Base-by-base conservation (phyloP, 2,797 vertebrate genomes). In the Telmatherina bonti region DNA sequence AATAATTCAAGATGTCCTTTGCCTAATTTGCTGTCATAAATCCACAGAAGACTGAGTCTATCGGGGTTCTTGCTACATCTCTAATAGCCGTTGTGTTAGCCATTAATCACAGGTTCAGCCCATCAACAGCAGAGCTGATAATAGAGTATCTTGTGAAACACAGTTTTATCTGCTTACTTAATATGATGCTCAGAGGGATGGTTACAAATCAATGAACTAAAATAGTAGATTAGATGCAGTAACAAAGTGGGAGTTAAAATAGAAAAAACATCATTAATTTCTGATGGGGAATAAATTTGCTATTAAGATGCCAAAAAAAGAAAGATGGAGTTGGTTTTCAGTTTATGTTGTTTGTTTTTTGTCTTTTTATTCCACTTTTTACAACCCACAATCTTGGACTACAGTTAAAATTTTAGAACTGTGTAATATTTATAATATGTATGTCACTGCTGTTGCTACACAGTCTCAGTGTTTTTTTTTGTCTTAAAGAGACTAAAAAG, bases 11-110 rank as follows among this genome's bases (percentile, higher is more conserved):
- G 58, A 72, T 61, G 72, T 76, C 71, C 20, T 72, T 69, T 70
- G 30, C 62, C 60, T 65, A 72, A 76, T 83, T 81, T 80, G 54
- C 53, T 70, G 62, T 57, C 69, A 66, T 58, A 71, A 75, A 68
- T 73, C 45, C 30, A 30, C 62, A 49, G 18, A 22, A 43, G 24
- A 70, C 31, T 56, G 52, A 49, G 57, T 73, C 0, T 12, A 74
- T 33, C 71, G 27, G 58, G 41, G 67, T 77, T 67, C 57, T 12
- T 5, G 65, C 70, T 65, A 71, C 62, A 81, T 52, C 67, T 79
- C 57, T 71, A 69, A 78, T 58, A 67, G 51, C 52, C 63, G 70
- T 78, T 63, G 59, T 3, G 3, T 3, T 52, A 49, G 56, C 67
- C 64, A 65, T 85, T 82, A 82, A 74, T 59, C 27, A 55, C 52